Percentiles rank a stretch among this genome's conserved stretches.
These are phyloP conservation scores for Catocala nupta DNA, from an alignment of 2,888 invertebrate genomes.

Conservation along the genomic window DNA sequence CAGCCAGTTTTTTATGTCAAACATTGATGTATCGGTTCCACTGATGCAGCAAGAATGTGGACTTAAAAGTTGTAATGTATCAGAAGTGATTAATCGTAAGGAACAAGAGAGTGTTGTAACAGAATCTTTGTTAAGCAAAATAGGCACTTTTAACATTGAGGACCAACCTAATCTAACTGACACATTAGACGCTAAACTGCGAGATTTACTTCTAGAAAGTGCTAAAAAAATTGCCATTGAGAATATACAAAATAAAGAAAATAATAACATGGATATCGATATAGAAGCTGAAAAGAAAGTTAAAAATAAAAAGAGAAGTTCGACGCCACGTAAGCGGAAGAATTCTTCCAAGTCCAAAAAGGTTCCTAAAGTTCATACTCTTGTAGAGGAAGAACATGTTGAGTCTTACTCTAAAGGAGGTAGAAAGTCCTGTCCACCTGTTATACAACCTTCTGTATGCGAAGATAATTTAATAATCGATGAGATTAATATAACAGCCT, in stretches of 20 bases:
- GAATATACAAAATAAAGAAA: slow-evolving; percentile 21
- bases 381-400: slow-evolving; percentile 70
- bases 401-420: slow-evolving; percentile 64
- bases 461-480: slow-evolving; percentile 44
- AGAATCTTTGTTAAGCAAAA: slow-evolving; percentile 65
- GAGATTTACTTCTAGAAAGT: slow-evolving; percentile 73
- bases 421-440: slow-evolving; percentile 71
- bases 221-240: slow-evolving; percentile 63
- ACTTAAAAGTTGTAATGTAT: slow-evolving; percentile 50
- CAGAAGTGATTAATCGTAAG: slow-evolving; percentile 32
- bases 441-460: slow-evolving; percentile 47
- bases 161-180: slow-evolving; percentile 64
- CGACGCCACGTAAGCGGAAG: slow-evolving; percentile 68
- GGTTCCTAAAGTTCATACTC: slow-evolving; percentile 52
- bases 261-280: slow-evolving; percentile 37
- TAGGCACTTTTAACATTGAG: slow-evolving; percentile 59
- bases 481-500: slow-evolving; percentile 36
- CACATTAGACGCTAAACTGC: slow-evolving; percentile 68
- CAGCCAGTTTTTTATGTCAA: slow-evolving; percentile 63
- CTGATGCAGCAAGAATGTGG: slow-evolving; percentile 71
- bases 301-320: slow-evolving; percentile 63
- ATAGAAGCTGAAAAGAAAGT: slow-evolving; percentile 43
- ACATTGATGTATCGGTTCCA: slow-evolving; percentile 69
- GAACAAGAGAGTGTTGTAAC: slow-evolving; percentile 46
- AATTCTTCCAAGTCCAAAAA: slow-evolving; percentile 48